phyloP scores from a whole-genome alignment of 2,888 invertebrate species.

The Hydrotaea diabolus region DNA sequence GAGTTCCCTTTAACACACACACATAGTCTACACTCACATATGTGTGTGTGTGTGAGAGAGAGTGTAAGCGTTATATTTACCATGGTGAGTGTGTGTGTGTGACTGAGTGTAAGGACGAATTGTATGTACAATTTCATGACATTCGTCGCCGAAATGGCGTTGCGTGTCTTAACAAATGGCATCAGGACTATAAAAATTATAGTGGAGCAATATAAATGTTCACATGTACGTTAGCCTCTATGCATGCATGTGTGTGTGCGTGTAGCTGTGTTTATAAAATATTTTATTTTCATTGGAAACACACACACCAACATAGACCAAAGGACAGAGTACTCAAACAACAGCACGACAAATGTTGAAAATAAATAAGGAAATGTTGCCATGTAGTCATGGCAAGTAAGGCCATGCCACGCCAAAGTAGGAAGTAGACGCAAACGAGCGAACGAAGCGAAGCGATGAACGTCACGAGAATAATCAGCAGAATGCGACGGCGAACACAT shows the following conservation, averaged over 20 bases:
- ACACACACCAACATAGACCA: neutral
- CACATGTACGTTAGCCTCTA: slow-evolving; percentile 15
- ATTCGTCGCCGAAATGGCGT: slow-evolving; percentile 64
- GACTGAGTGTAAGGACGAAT: too few species aligned
- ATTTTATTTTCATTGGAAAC: slow-evolving; percentile 26
- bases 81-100: neutral
- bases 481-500: slow-evolving; percentile 8
- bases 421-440: slow-evolving; percentile 13
- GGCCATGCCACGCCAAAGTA: neutral
- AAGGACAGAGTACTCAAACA: neutral
- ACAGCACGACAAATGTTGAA: neutral
- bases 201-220: slow-evolving; percentile 32
- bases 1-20: neutral
- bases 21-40: neutral
- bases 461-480: slow-evolving; percentile 20
- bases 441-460: too few species aligned
- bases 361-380: slow-evolving; percentile 41
- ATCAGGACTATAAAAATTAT: slow-evolving; percentile 63
- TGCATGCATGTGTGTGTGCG: neutral
- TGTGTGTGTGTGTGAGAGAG: neutral
- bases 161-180: slow-evolving; percentile 64
- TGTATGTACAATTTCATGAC: slow-evolving; percentile 55
- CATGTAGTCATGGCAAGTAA: slow-evolving; percentile 17
- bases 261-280: slow-evolving; percentile 12
- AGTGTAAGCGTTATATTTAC: neutral